A percentile compares a stretch with the other conserved stretches of the same genome.
These are phyloP conservation scores for Drosophila barbarae DNA, from an alignment of 2,888 invertebrate species.

Conservation along the genomic window DNA sequence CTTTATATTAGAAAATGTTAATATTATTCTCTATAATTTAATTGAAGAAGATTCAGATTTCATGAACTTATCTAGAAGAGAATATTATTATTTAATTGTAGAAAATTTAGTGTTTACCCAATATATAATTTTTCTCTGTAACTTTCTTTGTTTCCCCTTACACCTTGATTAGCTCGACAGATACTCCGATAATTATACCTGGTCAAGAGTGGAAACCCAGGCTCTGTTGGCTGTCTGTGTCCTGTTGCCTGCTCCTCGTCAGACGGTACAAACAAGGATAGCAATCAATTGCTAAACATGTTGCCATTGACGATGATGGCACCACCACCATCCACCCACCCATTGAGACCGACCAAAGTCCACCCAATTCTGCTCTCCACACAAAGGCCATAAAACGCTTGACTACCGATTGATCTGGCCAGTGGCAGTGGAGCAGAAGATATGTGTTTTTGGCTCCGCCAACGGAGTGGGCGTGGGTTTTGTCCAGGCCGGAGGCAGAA, in stretches of 20 bases:
- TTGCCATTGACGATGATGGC: conserved; percentile 40
- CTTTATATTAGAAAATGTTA: not conserved
- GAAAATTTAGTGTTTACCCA: too few species aligned
- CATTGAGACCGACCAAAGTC: not conserved
- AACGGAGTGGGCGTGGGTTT: not conserved
- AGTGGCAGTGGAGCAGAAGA: conserved; percentile 21
- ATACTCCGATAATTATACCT: conserved; percentile 43
- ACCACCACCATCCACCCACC: conserved; percentile 8
- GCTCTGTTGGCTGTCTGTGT: conserved; percentile 4
- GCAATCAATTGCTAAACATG: conserved; percentile 59
- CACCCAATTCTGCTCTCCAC: conserved; percentile 7
- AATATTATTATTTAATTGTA: not conserved
- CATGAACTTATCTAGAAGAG: not conserved
- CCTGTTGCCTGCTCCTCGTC: not conserved
- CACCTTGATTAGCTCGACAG: conserved; percentile 44
- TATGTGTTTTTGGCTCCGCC: conserved; percentile 29
- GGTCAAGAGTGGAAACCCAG: conserved; percentile 1
- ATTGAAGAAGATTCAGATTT: not conserved
- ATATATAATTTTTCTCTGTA: not conserved
- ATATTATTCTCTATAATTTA: not conserved
- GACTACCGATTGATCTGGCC: conserved; percentile 32
- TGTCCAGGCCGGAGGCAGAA: not conserved
- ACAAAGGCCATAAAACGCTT: conserved; percentile 46
- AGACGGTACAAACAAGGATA: conserved; percentile 31
- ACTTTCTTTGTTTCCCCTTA: not conserved